phyloP scores from a whole-genome alignment of 2,888 invertebrate species.

The Prostheceraeus crozeri region DNA sequence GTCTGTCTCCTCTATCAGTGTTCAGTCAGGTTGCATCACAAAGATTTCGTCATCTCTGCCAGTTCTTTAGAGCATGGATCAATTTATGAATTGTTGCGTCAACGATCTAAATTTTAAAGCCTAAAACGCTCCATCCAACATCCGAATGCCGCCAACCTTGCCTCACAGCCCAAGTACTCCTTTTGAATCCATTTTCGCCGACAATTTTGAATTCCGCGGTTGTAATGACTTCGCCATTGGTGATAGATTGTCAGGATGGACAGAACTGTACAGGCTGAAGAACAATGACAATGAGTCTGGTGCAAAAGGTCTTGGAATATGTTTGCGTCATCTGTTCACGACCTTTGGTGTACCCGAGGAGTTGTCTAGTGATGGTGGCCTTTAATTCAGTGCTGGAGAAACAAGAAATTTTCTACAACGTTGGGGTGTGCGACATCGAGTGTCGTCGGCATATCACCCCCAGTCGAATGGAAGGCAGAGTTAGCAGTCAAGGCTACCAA shows the following conservation, averaged over 20 bases:
- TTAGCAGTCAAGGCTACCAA: conserved; percentile 1
- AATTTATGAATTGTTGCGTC: too few relatives aligned
- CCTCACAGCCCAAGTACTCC: not conserved
- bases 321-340: conserved; percentile 40
- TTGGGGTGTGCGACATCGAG: not conserved
- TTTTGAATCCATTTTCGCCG: conserved; percentile 40
- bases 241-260: conserved; percentile 29
- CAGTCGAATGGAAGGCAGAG: not conserved
- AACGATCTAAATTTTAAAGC: too few relatives aligned
- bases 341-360: conserved; percentile 43
- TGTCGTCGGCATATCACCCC: not conserved
- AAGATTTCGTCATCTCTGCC: too few relatives aligned
- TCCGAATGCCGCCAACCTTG: not conserved
- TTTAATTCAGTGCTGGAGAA: conserved; percentile 28
- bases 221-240: not conserved
- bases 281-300: conserved; percentile 37
- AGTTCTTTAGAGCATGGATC: too few relatives aligned
- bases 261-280: conserved; percentile 41
- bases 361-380: too few relatives aligned
- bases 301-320: conserved; percentile 38
- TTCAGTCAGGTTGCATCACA: too few relatives aligned
- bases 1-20: too few relatives aligned
- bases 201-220: conserved; percentile 36
- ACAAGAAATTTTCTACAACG: conserved; percentile 4
- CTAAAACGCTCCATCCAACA: not conserved